Percentiles rank a stretch among this genome's conserved stretches.
Evolutionary conservation across 1,140 invertebrate genomes (phyloP).

Genomic region (Bombus fervidus): DNA sequence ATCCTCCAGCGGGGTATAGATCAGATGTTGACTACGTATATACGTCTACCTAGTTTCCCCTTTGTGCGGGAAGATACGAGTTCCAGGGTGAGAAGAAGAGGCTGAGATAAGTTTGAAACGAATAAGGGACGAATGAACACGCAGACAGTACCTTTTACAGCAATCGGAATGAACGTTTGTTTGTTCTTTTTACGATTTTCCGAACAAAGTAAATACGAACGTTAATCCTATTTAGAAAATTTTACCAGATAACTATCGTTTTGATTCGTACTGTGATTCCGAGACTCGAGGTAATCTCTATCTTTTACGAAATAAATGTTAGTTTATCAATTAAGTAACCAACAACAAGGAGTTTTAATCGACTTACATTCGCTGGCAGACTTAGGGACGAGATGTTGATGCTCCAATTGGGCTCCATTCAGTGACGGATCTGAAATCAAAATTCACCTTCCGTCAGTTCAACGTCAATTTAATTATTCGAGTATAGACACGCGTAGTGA

Average conservation of each 20-base stretch:
- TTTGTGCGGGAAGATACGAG: neutral
- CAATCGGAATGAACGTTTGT: neutral
- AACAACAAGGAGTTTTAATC: neutral
- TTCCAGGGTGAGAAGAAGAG: neutral
- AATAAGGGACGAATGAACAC: neutral
- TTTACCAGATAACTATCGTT: too few relatives aligned
- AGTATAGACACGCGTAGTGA: too few relatives aligned
- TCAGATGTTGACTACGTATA: neutral
- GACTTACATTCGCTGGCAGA: conserved; percentile 59
- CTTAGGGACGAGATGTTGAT: conserved; percentile 58
- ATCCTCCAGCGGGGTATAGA: conserved; percentile 1
- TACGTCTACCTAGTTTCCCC: neutral
- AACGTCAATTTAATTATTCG: neutral
- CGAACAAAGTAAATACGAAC: too few relatives aligned
- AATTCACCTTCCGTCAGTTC: neutral
- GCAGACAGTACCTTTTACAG: neutral
- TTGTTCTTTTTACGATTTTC: neutral
- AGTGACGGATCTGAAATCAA: conserved; percentile 49
- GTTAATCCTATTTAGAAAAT: too few relatives aligned
- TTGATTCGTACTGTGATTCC: too few relatives aligned
- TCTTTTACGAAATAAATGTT: too few relatives aligned
- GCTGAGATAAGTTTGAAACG: neutral
- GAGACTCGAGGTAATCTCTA: too few relatives aligned
- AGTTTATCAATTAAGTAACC: too few relatives aligned
- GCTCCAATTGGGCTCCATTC: conserved; percentile 67